Evolutionary conservation across 2,797 vertebrate genomes (phyloP).

Genomic region (Peromyscus aztecus): DNA sequence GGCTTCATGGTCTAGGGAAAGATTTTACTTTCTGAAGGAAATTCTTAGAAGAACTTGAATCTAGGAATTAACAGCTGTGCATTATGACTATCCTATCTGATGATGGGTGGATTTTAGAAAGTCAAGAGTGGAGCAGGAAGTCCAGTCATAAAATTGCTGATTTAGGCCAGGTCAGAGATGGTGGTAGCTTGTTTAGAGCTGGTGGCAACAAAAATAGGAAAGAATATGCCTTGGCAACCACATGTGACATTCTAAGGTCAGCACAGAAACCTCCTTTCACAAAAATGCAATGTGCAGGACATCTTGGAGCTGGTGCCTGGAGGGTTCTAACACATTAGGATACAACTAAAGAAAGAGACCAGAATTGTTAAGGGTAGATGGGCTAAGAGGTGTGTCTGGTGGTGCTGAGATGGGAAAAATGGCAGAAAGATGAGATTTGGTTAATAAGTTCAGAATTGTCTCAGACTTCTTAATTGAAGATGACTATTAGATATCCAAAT

Average conservation of each 20-base stretch:
- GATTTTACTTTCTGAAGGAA: background rate
- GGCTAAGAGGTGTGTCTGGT: background rate
- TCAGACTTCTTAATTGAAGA: slow-evolving; percentile 2
- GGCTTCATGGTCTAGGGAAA: background rate
- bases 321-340: background rate
- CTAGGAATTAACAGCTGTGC: background rate
- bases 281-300: background rate
- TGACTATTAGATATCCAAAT: background rate
- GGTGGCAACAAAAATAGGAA: background rate
- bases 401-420: background rate
- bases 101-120: background rate
- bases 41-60: background rate
- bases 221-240: background rate
- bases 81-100: background rate
- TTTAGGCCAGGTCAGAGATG: background rate
- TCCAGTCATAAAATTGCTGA: background rate
- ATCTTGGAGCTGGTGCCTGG: background rate
- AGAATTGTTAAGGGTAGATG: background rate
- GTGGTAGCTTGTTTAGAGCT: background rate
- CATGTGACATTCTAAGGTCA: background rate
- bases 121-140: background rate
- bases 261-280: background rate
- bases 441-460: background rate
- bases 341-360: background rate
- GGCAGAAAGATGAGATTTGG: background rate